Evolutionary conservation across 2,797 vertebrate genomes (phyloP), one percentile per base, ranked within the genome.

Genomic region (Bovichtus variegatus): DNA sequence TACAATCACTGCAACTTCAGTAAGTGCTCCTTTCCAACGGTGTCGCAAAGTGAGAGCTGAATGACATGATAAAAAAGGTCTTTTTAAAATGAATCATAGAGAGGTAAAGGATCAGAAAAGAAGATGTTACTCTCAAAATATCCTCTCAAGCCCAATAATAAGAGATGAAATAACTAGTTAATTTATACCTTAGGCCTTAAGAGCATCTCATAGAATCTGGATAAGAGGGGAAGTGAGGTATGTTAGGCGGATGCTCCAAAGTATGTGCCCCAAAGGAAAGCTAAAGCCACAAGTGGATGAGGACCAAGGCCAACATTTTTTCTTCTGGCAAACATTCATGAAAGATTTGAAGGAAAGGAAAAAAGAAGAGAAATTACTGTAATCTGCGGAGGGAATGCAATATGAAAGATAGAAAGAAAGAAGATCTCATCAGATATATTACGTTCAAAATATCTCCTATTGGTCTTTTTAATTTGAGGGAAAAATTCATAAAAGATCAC

Each of bases 131-230:
- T 54, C 63, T 75, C 53, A 69, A 83, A 81, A 79, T 74, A 77
- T 68, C 76, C 77, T 80, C 81, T 84, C 38, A 69, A 72, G 62
- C 5, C 61, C 50, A 85, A 72, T 79, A 77, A 73, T 44, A 61
- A 44, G 63, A 85, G 41, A 85, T 74, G 25, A 78, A 89, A 86
- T 86, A 78, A 85, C 44, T 43, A 72, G 74, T 73, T 91, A 81
- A 90, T 90, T 84, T 80, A 65, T 81, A 85, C 76, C 78, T 88
- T 68, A 87, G 81, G 76, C 83, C 40, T 75, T 71, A 43, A 87
- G 80, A 74, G 74, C 38, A 65, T 84, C 58, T 81, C 46, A 57
- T 25, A 65, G 73, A 71, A 4, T 13, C 21, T 21, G 64, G 62
- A 67, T 68, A 47, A 71, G 64, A 77, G 53, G 47, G 64, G 36